Conservation (phyloP, 2,888 invertebrate species). For the Oscheius onirici region DNA sequence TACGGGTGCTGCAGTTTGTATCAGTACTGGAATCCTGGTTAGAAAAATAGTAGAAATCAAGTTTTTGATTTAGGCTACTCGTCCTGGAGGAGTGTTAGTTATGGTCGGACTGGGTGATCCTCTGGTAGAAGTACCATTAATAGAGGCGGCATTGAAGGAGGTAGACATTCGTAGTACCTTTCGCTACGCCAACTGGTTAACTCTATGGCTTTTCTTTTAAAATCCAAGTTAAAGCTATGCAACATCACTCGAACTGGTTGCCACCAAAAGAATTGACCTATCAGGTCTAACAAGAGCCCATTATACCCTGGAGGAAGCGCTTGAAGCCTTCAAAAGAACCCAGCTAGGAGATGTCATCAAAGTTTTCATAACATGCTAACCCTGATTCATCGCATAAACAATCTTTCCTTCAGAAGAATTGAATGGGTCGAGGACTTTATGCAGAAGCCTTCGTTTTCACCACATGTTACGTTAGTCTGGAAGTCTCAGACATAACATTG, state of each 20-base stretch:
- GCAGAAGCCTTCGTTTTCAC: no score
- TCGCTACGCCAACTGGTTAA: slow-evolving; percentile 87
- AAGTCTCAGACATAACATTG: no score
- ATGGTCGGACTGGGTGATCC: slow-evolving; percentile 87
- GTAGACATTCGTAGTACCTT: slow-evolving; percentile 92
- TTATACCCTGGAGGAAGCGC: slow-evolving; percentile 61
- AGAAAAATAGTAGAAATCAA: no score
- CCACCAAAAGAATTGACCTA: slow-evolving; percentile 51
- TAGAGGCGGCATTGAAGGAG: slow-evolving; percentile 84
- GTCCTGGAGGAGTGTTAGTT: slow-evolving; percentile 85
- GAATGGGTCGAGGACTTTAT: no score
- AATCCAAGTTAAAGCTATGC: slow-evolving; percentile 50
- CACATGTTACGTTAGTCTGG: no score
- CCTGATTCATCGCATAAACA: no score
- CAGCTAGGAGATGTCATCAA: slow-evolving; percentile 61
- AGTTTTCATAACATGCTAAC: slow-evolving; percentile 59
- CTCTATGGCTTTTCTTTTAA: neutral
- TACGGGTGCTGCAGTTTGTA: slow-evolving; percentile 53
- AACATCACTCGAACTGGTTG: slow-evolving; percentile 55
- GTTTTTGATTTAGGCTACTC: slow-evolving; percentile 85
- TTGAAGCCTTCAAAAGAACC: slow-evolving; percentile 52
- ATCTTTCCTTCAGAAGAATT: no score
- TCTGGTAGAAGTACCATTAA: slow-evolving; percentile 84
- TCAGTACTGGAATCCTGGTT: slow-evolving; percentile 56
- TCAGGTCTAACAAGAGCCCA: slow-evolving; percentile 58